These are phyloP conservation scores for Decapterus maruadsi DNA, from an alignment of 2,797 vertebrate genomes.

Conservation along the genomic window DNA sequence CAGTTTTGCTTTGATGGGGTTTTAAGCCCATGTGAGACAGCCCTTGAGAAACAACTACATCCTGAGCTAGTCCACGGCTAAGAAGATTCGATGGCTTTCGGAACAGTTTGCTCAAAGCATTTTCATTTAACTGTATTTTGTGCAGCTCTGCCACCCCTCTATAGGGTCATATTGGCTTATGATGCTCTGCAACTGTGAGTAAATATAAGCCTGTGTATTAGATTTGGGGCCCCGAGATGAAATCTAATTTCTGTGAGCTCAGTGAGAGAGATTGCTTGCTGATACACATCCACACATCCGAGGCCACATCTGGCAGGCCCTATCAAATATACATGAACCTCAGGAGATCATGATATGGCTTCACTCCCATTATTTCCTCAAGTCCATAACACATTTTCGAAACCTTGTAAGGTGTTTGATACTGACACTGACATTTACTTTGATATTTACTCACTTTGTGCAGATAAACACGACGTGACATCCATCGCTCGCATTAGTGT, in stretches of 20 bases:
- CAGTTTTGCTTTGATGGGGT: slow-evolving; percentile 20
- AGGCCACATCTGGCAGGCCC: slow-evolving; percentile 77
- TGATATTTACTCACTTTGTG: slow-evolving; percentile 62
- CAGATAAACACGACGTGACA: slow-evolving; percentile 53
- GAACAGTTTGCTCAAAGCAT: slow-evolving; percentile 76
- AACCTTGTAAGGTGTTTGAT: slow-evolving; percentile 32
- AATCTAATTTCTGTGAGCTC: slow-evolving; percentile 81
- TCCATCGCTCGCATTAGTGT: slow-evolving; percentile 9
- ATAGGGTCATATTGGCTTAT: slow-evolving; percentile 81
- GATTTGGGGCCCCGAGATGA: slow-evolving; percentile 77
- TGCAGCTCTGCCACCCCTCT: slow-evolving; percentile 54
- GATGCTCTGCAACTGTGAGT: slow-evolving; percentile 80
- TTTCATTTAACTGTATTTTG: slow-evolving; percentile 79
- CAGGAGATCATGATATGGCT: slow-evolving; percentile 68
- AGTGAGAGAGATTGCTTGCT: slow-evolving; percentile 73
- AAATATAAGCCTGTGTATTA: slow-evolving; percentile 83
- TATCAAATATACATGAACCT: slow-evolving; percentile 83
- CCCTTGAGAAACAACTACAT: slow-evolving; percentile 20
- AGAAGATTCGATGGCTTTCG: slow-evolving; percentile 56
- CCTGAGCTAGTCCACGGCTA: slow-evolving; percentile 18
- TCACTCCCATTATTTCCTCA: slow-evolving; percentile 60
- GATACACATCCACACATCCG: slow-evolving; percentile 73
- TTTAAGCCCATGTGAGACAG: slow-evolving; percentile 8
- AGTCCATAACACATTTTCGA: slow-evolving; percentile 44
- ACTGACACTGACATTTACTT: slow-evolving; percentile 54